Evolutionary conservation across 2,113 vertebrate species (phyloP).

Genomic region (Columba janthina): DNA sequence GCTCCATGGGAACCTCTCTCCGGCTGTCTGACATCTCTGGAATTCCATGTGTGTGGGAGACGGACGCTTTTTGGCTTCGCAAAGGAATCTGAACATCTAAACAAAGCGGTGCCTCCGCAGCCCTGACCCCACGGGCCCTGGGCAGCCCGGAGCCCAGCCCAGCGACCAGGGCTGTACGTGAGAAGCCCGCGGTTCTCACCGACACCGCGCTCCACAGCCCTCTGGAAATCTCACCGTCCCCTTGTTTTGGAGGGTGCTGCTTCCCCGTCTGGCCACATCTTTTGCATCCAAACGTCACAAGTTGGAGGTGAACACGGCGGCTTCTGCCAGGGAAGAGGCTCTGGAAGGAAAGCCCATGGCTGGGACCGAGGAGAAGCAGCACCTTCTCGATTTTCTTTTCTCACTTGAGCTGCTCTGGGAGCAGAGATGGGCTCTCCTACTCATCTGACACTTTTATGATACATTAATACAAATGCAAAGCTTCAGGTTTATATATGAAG

Average conservation of each 20-base stretch:
- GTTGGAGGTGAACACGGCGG: fast-evolving
- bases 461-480: not conserved
- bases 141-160: not conserved
- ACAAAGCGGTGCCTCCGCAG: not conserved
- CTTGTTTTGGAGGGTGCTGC: not conserved
- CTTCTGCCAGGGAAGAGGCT: not conserved
- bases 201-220: too few species aligned
- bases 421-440: not conserved
- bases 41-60: constrained; percentile 46
- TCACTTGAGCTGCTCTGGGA: not conserved
- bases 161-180: fast-evolving
- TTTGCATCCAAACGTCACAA: not conserved
- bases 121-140: not conserved
- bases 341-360: not conserved
- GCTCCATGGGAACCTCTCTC: constrained; percentile 34
- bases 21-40: not conserved
- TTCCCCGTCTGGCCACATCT: not conserved
- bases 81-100: constrained; percentile 22
- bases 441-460: fast-evolving
- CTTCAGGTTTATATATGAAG: not conserved
- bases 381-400: not conserved
- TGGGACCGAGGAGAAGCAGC: not conserved
- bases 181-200: not conserved
- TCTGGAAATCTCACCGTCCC: not conserved
- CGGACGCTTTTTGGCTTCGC: not conserved